Evolutionary conservation across 2,113 vertebrate genomes (phyloP).

Genomic region (Potamarius usumacintae): DNA sequence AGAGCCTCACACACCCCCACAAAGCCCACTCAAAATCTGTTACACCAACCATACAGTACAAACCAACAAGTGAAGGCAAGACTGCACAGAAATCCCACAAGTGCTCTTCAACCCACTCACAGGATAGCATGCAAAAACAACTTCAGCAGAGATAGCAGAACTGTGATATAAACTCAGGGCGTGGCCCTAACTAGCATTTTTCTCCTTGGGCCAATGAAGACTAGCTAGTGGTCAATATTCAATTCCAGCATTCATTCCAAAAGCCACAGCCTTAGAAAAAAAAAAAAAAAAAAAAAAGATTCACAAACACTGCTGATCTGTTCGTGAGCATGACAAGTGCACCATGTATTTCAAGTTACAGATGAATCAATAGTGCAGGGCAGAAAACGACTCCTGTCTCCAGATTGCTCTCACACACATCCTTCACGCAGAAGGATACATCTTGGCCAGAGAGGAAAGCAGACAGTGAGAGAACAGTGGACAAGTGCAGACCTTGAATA

Average conservation of each 20-base stretch:
- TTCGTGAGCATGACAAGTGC: neutral
- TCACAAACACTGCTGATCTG: neutral
- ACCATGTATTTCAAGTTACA: neutral
- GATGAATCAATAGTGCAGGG: slow-evolving; percentile 14
- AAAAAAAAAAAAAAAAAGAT: neutral
- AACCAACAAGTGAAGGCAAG: slow-evolving; percentile 19
- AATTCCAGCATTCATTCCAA: slow-evolving; percentile 5
- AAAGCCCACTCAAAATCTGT: slow-evolving; percentile 58
- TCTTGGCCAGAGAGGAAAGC: slow-evolving; percentile 28
- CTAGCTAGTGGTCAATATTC: slow-evolving; percentile 10
- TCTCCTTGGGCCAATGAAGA: slow-evolving; percentile 11
- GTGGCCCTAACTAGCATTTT: slow-evolving; percentile 42
- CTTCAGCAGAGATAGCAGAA: slow-evolving; percentile 21
- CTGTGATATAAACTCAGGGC: slow-evolving; percentile 31
- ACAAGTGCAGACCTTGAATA: slow-evolving; percentile 33
- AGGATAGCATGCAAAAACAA: slow-evolving; percentile 11
- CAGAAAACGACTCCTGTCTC: slow-evolving; percentile 3
- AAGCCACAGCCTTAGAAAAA: neutral
- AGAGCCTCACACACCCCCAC: slow-evolving; percentile 47
- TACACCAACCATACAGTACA: slow-evolving; percentile 37
- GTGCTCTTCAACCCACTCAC: slow-evolving; percentile 19
- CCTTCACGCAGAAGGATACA: slow-evolving; percentile 2
- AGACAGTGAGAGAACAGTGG: slow-evolving; percentile 13
- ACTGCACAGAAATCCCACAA: slow-evolving; percentile 27
- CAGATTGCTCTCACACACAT: neutral